phyloP scores from a whole-genome alignment of 2,113 vertebrate genomes.

The Eonycteris spelaea region DNA sequence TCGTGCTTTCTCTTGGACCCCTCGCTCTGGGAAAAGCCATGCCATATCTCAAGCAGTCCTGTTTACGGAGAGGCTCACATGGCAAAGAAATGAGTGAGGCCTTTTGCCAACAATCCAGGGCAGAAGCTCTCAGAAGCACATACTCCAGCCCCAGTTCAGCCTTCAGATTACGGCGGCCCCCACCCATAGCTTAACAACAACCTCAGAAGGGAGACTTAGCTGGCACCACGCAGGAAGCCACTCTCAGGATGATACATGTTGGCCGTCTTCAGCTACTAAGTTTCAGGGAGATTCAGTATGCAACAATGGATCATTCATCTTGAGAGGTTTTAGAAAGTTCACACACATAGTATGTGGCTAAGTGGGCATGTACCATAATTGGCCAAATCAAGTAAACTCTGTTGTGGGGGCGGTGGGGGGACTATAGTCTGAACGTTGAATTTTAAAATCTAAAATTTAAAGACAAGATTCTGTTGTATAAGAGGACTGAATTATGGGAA shows the following conservation, averaged over 20 bases:
- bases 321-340: background rate
- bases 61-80: background rate
- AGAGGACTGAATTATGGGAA: background rate
- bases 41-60: background rate
- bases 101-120: background rate
- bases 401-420: background rate
- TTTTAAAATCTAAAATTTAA: background rate
- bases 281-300: background rate
- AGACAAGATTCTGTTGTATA: background rate
- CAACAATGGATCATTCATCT: background rate
- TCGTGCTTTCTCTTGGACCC: background rate
- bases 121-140: background rate
- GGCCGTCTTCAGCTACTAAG: background rate
- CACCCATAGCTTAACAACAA: fast-evolving
- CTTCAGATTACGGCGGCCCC: background rate
- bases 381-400: background rate
- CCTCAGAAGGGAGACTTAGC: no score
- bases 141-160: background rate
- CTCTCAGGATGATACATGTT: background rate
- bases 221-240: fast-evolving
- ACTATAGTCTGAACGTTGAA: background rate
- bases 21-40: background rate
- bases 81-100: background rate
- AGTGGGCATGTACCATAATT: background rate
- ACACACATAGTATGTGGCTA: background rate